These are phyloP conservation scores for Megaceryle maxima DNA, from an alignment of 2,113 vertebrate species.

Conservation along the genomic window DNA sequence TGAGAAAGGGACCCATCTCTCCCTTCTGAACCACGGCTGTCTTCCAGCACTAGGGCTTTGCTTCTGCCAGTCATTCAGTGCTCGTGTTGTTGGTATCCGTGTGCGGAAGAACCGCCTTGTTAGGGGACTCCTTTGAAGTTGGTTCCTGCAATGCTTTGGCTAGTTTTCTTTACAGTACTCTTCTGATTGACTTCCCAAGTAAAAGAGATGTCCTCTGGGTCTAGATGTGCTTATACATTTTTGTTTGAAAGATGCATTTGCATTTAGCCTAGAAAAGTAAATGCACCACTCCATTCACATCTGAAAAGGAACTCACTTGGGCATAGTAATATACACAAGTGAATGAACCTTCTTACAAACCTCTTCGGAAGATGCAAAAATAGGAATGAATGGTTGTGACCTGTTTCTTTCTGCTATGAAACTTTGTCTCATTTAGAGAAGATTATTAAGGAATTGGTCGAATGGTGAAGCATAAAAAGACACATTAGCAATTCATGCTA, in stretches of 20 bases:
- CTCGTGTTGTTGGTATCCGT: conserved; percentile 2
- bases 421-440: conserved; percentile 23
- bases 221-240: conserved; percentile 44
- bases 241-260: conserved; percentile 69
- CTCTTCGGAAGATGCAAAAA: conserved; percentile 19
- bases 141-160: conserved; percentile 39
- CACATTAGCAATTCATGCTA: conserved; percentile 11
- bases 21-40: background rate
- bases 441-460: background rate
- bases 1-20: background rate
- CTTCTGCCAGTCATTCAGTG: background rate
- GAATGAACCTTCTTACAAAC: conserved; percentile 37
- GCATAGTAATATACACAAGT: background rate
- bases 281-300: conserved; percentile 49
- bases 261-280: conserved; percentile 54
- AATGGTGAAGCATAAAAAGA: conserved; percentile 13
- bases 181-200: conserved; percentile 42
- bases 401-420: conserved; percentile 33
- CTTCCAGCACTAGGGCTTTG: conserved; percentile 22
- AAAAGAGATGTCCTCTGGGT: conserved; percentile 35
- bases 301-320: conserved; percentile 47
- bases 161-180: conserved; percentile 62
- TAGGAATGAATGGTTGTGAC: conserved; percentile 18
- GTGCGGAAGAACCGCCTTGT: background rate
- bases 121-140: conserved; percentile 50